Evolutionary conservation across 2,797 vertebrate genomes (phyloP).

Genomic region (Podarcis lilfordi): DNA sequence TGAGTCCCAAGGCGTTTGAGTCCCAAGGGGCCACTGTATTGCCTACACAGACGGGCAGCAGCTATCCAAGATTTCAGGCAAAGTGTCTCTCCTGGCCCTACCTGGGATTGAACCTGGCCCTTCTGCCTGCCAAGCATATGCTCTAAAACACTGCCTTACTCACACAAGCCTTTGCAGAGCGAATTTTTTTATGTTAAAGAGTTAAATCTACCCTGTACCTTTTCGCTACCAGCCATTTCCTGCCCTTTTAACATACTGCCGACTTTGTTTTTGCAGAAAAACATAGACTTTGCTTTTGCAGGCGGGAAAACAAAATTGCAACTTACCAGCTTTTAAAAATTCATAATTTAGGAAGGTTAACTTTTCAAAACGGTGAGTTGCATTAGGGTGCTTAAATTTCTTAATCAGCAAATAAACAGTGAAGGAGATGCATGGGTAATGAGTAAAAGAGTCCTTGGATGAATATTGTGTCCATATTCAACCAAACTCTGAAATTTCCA

Average conservation of each 20-base stretch:
- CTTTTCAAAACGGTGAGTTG: rapidly evolving
- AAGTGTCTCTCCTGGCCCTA: too few species aligned
- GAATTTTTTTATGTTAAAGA: neutral
- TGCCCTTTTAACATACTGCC: rapidly evolving
- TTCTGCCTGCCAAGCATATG: too few species aligned
- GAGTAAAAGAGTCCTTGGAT: neutral
- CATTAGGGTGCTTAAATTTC: neutral
- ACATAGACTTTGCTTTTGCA: neutral
- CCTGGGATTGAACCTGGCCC: too few species aligned
- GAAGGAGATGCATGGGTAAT: neutral
- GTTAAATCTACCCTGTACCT: neutral
- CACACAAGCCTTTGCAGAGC: too few species aligned
- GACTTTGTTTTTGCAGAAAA: neutral
- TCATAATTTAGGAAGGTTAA: neutral
- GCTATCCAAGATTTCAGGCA: too few species aligned
- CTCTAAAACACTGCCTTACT: too few species aligned
- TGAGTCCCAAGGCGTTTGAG: too few species aligned
- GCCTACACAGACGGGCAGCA: too few species aligned
- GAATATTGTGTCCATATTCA: neutral
- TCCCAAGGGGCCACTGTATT: too few species aligned
- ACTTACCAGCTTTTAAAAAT: neutral
- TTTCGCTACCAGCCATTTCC: neutral
- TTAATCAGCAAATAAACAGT: neutral
- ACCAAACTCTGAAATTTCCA: neutral
- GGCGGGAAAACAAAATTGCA: neutral